Conservation (phyloP, 1,140 invertebrate genomes). For the Oryzaephilus surinamensis region DNA sequence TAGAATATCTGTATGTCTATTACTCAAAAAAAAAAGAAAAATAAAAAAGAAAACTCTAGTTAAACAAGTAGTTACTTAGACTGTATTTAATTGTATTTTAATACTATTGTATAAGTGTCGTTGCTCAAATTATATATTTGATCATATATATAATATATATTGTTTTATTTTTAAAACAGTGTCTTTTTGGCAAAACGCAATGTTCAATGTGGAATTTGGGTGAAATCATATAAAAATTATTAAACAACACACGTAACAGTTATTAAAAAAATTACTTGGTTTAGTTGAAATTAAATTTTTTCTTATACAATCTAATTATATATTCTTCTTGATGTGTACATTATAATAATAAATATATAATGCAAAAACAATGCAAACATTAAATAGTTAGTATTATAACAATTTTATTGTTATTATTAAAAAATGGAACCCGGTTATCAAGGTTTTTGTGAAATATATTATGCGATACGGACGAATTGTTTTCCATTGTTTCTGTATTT, state of each 20-base stretch:
- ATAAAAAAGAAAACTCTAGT: conserved; percentile 20
- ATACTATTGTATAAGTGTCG: conserved; percentile 35
- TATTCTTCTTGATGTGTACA: too few species aligned
- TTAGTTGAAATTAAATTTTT: too few species aligned
- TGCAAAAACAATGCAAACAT: conserved; percentile 12
- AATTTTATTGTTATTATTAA: too few species aligned
- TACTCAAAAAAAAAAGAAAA: too few species aligned
- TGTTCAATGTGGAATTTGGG: conserved; percentile 33
- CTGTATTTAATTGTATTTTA: conserved; percentile 26
- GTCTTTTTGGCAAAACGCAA: conserved; percentile 35
- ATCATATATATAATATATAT: too few species aligned
- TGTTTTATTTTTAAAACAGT: conserved; percentile 14
- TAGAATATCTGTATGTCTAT: conserved; percentile 25
- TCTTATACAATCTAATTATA: too few species aligned
- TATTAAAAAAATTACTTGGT: too few species aligned
- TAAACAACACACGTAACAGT: conserved; percentile 1
- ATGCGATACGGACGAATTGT: conserved; percentile 14
- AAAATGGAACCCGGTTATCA: conserved; percentile 19
- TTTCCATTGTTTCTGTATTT: conserved; percentile 22
- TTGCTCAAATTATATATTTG: conserved; percentile 32
- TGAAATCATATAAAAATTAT: conserved; percentile 27
- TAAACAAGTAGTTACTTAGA: conserved; percentile 22
- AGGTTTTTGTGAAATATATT: too few species aligned
- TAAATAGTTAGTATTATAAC: too few species aligned
- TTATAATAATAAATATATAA: conserved; percentile 15